Percentiles rank a stretch among this genome's conserved stretches.
These are phyloP conservation scores for Tokudaia muenninki DNA, from an alignment of 2,797 vertebrate species.

Conservation along the genomic window DNA sequence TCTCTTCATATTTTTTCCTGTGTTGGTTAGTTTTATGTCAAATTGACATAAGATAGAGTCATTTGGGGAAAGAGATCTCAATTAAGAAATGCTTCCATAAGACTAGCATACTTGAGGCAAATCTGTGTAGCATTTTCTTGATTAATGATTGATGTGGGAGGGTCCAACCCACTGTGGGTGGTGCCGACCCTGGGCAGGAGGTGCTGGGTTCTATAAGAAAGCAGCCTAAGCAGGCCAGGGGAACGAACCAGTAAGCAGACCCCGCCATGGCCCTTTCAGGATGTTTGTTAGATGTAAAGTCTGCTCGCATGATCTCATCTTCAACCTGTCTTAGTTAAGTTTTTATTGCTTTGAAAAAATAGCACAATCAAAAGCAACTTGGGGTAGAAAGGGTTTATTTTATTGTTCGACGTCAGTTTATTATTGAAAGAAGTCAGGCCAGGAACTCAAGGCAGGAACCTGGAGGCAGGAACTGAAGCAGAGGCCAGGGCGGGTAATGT, in stretches of 20 bases:
- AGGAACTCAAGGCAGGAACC: background rate
- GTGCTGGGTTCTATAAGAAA: too few relatives aligned
- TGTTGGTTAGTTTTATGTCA: too few relatives aligned
- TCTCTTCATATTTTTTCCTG: background rate
- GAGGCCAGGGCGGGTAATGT: background rate
- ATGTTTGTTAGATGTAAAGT: background rate
- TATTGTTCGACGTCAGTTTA: background rate
- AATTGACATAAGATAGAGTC: too few relatives aligned
- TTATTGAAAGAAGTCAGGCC: background rate
- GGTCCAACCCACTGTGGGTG: too few relatives aligned
- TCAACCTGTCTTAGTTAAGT: background rate
- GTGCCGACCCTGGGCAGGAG: too few relatives aligned
- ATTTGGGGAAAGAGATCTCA: too few relatives aligned
- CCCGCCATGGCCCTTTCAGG: background rate
- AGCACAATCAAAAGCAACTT: background rate
- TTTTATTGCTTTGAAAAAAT: background rate
- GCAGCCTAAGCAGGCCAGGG: too few relatives aligned
- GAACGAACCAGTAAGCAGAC: too few relatives aligned
- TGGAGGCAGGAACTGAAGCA: background rate
- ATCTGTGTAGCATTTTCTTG: too few relatives aligned
- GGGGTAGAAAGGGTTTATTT: background rate
- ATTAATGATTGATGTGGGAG: too few relatives aligned
- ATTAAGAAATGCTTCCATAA: too few relatives aligned
- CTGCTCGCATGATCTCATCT: slow-evolving; percentile 8
- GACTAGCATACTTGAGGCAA: too few relatives aligned